A percentile compares a stretch with the other conserved stretches of the same genome.
Evolutionary conservation across 2,888 invertebrate species (phyloP).

Genomic region (Bugulina stolonifera): DNA sequence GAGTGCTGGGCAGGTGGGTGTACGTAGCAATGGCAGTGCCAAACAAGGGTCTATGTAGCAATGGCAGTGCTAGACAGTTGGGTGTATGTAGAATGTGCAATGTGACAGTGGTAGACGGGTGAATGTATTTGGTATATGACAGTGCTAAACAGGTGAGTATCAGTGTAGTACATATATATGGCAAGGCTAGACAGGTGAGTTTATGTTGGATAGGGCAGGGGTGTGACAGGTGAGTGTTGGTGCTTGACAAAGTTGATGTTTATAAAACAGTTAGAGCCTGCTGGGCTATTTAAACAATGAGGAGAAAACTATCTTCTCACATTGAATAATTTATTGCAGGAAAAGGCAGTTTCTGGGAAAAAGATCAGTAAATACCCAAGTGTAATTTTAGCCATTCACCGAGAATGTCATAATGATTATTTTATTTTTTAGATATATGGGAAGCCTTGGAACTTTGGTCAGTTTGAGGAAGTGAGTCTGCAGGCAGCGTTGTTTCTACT

Average conservation of each 20-base stretch:
- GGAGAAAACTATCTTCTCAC: too few species aligned
- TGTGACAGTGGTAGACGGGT: too few species aligned
- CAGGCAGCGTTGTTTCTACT: slow-evolving; percentile 43
- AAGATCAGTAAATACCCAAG: slow-evolving; percentile 55
- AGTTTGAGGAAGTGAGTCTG: slow-evolving; percentile 46
- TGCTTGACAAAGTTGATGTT: not conserved
- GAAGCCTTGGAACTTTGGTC: slow-evolving; percentile 79
- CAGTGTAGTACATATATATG: too few species aligned
- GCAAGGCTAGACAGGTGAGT: too few species aligned
- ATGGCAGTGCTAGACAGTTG: slow-evolving; percentile 78
- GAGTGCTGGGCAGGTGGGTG: slow-evolving; percentile 73
- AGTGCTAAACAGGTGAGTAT: too few species aligned
- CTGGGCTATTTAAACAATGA: not conserved
- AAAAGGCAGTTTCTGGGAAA: not conserved
- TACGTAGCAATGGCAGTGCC: too few species aligned
- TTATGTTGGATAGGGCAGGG: too few species aligned
- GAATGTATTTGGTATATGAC: too few species aligned
- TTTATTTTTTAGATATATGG: slow-evolving; percentile 59
- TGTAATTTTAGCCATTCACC: slow-evolving; percentile 56
- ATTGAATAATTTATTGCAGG: too few species aligned
- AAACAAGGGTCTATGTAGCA: too few species aligned
- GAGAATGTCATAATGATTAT: slow-evolving; percentile 57
- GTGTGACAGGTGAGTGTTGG: too few species aligned
- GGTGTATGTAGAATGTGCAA: too few species aligned
- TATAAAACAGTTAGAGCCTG: not conserved